Evolutionary conservation across 2,113 vertebrate genomes (phyloP).

Genomic region (Triplophysa rosa): DNA sequence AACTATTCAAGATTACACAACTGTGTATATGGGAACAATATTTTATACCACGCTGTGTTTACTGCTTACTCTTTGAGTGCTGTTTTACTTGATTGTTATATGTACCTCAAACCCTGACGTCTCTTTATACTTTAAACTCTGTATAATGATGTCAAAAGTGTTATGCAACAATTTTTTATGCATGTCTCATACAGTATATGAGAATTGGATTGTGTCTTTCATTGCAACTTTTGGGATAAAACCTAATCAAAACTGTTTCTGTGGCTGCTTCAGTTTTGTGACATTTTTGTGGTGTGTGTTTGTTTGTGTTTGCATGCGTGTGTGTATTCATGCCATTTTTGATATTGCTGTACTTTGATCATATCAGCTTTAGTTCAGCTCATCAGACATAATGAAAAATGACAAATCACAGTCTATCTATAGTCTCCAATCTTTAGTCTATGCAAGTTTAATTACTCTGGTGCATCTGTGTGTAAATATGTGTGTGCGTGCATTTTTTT

Average conservation of each 20-base stretch:
- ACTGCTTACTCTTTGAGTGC: background rate
- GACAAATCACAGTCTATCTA: background rate
- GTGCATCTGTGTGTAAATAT: background rate
- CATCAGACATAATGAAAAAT: constrained; percentile 17
- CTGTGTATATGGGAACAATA: background rate
- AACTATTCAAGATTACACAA: background rate
- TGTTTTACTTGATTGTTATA: background rate
- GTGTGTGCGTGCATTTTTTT: no score
- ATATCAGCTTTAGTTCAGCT: constrained; percentile 26
- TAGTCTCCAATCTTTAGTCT: background rate
- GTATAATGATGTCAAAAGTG: background rate
- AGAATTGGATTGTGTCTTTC: constrained; percentile 2
- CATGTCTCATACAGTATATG: background rate
- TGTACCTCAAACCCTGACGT: background rate
- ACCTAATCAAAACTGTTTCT: background rate
- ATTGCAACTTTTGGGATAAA: constrained; percentile 11
- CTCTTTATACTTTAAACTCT: background rate
- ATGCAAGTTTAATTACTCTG: background rate
- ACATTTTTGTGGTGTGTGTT: background rate
- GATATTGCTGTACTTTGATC: constrained; percentile 21
- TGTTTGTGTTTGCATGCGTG: background rate
- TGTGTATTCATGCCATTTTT: background rate
- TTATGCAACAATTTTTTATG: constrained; percentile 16
- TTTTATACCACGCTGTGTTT: background rate
- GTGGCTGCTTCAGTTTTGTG: background rate